Evolutionary conservation across 2,113 vertebrate genomes (phyloP).

Genomic region (Chelonoidis abingdonii): DNA sequence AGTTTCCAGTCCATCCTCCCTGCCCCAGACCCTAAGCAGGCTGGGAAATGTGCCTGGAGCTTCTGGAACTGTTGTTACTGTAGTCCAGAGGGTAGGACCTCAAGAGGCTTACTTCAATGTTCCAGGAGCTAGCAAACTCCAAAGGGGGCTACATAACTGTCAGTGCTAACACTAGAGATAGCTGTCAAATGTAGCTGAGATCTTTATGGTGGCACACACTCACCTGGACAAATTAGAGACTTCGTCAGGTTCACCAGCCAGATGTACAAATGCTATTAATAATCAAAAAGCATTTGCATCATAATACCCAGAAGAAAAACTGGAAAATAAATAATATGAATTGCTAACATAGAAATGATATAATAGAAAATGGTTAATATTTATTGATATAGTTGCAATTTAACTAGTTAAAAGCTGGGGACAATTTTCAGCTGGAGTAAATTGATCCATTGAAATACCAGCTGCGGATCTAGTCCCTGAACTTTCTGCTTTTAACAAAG

Average conservation of each 20-base stretch:
- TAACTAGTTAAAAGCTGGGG: not conserved
- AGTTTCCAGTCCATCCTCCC: no score
- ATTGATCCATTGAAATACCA: not conserved
- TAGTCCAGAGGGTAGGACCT: no score
- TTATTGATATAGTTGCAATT: not conserved
- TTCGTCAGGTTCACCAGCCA: no score
- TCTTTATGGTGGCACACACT: not conserved
- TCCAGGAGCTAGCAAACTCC: no score
- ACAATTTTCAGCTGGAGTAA: not conserved
- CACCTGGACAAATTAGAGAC: not conserved
- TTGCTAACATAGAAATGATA: not conserved
- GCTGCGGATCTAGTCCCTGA: not conserved
- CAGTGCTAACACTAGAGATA: not conserved
- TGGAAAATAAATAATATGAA: not conserved
- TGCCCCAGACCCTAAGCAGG: no score
- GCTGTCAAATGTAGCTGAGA: not conserved
- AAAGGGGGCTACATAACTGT: no score
- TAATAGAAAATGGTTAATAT: not conserved
- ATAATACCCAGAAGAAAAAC: not conserved
- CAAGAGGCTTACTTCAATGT: no score
- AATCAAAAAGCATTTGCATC: not conserved
- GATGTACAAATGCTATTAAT: not conserved
- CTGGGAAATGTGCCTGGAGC: no score
- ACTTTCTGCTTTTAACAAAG: not conserved
- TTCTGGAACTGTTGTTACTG: no score